Base-by-base conservation (phyloP, 2,888 invertebrate genomes). In the Ennomos erosarius region DNA sequence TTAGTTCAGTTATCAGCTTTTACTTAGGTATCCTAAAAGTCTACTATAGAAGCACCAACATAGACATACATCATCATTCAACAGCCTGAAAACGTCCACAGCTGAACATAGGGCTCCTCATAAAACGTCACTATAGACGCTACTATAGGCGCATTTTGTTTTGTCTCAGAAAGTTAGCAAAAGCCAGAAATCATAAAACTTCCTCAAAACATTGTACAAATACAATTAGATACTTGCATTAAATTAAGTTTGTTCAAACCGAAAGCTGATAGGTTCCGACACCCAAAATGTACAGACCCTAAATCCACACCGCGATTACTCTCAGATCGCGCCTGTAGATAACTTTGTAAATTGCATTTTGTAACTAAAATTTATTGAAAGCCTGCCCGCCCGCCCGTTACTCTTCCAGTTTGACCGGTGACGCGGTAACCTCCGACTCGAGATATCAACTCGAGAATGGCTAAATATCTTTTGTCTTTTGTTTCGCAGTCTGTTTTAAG, bases 311-410 rank as follows among this genome's bases (percentile, higher is more conserved):
- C 44, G 49, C 59, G 59, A 59, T 59, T 54, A 54, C 54, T 42
- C 45, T 33, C 44, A 45, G 59, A 59, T 59, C 45, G 48, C 51
- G 50, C 39, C 51, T 55, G 12, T 36, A 56, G 61, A 56, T 56
- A 54, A 61, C 56, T 56, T 56, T 49, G 39, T 55, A 56, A 61
- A 56, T 50, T 61, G 56, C 61, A 61, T 61, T 60, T 61, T 53
- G 53, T 56, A 61, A 61, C 45, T 56, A 53, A 61, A 61, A 60
- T 60, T 56, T 61, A 61, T 56, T 46, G 56, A 50, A 56, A 40
- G 49, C 45, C 53, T 26, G 44, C 55, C 60, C 51, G 46, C 26
- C 46, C 39, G 55, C 39, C 44, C 49, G 36, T 39, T 39, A 39
- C 35, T 10, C 26, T 47, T 42, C 33, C 46, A n/a, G 57, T 50